Conservation (phyloP, 2,113 vertebrate genomes). For the Sphyrna mokarran region DNA sequence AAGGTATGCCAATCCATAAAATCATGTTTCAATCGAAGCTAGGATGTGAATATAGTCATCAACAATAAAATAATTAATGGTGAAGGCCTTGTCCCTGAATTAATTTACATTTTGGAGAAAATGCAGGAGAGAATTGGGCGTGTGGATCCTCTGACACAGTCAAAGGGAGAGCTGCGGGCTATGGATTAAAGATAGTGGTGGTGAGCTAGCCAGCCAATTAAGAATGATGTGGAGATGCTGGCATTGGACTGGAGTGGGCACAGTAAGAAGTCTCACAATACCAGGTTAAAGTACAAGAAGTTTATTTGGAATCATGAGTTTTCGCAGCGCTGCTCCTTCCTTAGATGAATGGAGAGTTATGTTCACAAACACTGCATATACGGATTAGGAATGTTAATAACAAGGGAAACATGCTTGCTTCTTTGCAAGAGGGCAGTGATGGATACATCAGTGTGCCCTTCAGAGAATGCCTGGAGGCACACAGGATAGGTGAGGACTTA, state of each 20-base stretch:
- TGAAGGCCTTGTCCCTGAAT: background rate
- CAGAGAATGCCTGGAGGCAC: background rate
- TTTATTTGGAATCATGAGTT: too few relatives aligned
- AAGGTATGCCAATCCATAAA: background rate
- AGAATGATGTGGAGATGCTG: too few relatives aligned
- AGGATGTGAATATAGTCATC: background rate
- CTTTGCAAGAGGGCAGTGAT: background rate
- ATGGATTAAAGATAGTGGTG: background rate
- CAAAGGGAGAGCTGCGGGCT: background rate
- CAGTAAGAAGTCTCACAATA: too few relatives aligned
- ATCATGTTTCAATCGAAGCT: background rate
- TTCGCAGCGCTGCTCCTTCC: too few relatives aligned
- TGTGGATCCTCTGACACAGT: background rate
- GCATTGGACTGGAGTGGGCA: too few relatives aligned
- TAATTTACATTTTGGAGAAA: background rate
- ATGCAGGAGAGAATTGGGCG: background rate
- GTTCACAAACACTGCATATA: too few relatives aligned
- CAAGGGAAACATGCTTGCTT: background rate
- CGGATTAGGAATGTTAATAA: background rate
- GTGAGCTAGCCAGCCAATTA: background rate
- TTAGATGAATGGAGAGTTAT: too few relatives aligned
- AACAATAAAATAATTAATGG: background rate
- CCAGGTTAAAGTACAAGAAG: too few relatives aligned
- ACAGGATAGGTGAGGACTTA: too few relatives aligned
- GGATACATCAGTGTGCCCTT: background rate